Percentiles rank a stretch among this genome's conserved stretches.
phyloP scores from a whole-genome alignment of 2,797 vertebrate species.

The Anguilla anguilla region DNA sequence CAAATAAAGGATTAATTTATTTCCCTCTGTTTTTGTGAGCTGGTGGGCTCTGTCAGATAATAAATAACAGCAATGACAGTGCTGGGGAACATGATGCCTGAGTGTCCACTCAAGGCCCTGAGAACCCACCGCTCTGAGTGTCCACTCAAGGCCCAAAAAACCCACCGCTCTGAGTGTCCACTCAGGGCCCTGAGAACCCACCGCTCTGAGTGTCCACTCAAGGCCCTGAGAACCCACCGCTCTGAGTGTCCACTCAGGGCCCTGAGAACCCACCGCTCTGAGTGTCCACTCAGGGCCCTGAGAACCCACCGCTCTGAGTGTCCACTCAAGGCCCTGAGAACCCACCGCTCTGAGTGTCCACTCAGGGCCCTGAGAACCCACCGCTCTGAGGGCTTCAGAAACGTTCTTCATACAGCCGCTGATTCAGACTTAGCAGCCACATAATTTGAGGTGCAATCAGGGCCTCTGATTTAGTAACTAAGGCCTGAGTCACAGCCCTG shows the following conservation, averaged over 20 bases:
- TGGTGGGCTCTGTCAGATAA: background rate
- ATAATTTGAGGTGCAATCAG: background rate
- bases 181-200: background rate
- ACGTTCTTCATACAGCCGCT: background rate
- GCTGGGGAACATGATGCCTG: background rate
- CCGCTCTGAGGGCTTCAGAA: background rate
- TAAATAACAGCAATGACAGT: background rate
- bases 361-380: background rate
- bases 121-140: background rate
- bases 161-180: background rate
- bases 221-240: background rate
- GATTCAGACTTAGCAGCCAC: background rate
- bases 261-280: too few relatives aligned
- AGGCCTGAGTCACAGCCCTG: background rate
- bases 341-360: background rate
- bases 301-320: too few relatives aligned
- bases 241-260: background rate
- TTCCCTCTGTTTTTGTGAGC: background rate
- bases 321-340: too few relatives aligned
- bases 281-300: too few relatives aligned
- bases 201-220: background rate
- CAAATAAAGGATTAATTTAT: background rate
- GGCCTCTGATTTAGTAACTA: background rate
- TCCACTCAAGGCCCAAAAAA: background rate
- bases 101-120: background rate